phyloP scores from a whole-genome alignment of 1,140 invertebrate genomes.

The Brachionus paranguensis region DNA sequence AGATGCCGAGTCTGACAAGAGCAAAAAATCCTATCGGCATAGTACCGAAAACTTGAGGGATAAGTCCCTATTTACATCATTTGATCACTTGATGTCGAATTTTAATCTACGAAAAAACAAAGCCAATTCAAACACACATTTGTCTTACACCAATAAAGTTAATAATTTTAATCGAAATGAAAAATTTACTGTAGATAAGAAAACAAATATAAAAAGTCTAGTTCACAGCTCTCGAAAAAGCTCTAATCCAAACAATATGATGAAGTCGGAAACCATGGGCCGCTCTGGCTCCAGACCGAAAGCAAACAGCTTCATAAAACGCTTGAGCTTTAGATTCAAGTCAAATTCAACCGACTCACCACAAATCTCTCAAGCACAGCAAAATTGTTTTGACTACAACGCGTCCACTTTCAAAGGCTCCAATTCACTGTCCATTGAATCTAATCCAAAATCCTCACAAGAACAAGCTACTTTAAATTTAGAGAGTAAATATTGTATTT shows the following conservation, averaged over 20 bases:
- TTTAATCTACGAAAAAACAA: conserved; percentile 14
- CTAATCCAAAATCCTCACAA: background rate
- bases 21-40: background rate
- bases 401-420: background rate
- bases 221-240: background rate
- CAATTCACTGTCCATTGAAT: background rate
- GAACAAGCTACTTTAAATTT: background rate
- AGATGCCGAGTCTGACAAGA: background rate
- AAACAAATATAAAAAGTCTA: conserved; percentile 10
- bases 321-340: conserved; percentile 33
- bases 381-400: background rate
- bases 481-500: background rate
- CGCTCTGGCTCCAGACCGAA: background rate
- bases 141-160: background rate
- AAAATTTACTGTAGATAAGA: background rate
- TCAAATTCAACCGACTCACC: conserved; percentile 27
- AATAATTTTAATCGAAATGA: background rate
- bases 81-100: background rate
- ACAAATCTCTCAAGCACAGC: background rate
- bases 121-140: conserved; percentile 15
- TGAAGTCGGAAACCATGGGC: background rate
- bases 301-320: conserved; percentile 17
- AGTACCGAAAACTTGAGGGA: background rate
- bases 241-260: background rate
- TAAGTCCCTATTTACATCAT: background rate